Conservation (phyloP, 2,888 invertebrate species). For the Pheosia gnoma region DNA sequence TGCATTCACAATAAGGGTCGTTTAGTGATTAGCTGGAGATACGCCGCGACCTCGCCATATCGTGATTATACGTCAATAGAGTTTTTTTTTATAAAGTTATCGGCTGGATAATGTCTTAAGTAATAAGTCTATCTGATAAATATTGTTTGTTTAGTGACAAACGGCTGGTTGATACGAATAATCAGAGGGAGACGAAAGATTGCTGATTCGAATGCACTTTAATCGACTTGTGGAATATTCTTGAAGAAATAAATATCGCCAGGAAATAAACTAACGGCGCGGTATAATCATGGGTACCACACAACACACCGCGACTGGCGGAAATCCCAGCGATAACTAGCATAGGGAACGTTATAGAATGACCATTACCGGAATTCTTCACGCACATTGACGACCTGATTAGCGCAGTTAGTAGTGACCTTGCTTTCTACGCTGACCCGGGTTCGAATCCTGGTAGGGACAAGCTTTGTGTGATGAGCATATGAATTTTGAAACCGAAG, state of each 20-base stretch:
- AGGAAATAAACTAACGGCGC: no score
- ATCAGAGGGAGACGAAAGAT: not conserved
- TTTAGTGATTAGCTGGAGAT: constrained; percentile 25
- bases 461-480: no score
- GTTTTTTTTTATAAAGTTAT: constrained; percentile 5
- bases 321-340: no score
- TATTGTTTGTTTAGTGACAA: not conserved
- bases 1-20: constrained; percentile 15
- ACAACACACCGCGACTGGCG: no score
- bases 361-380: no score
- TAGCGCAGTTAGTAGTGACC: no score
- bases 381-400: no score
- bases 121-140: constrained; percentile 5
- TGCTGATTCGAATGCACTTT: not conserved
- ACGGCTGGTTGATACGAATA: not conserved
- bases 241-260: not conserved
- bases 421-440: no score
- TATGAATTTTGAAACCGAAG: no score
- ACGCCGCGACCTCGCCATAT: constrained; percentile 39
- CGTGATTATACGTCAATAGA: constrained; percentile 13
- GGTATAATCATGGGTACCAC: no score
- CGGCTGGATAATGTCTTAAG: constrained; percentile 3
- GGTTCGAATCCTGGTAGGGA: no score
- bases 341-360: no score
- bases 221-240: not conserved